Evolutionary conservation across 2,888 invertebrate species (phyloP).

Genomic region (Melieria picta): DNA sequence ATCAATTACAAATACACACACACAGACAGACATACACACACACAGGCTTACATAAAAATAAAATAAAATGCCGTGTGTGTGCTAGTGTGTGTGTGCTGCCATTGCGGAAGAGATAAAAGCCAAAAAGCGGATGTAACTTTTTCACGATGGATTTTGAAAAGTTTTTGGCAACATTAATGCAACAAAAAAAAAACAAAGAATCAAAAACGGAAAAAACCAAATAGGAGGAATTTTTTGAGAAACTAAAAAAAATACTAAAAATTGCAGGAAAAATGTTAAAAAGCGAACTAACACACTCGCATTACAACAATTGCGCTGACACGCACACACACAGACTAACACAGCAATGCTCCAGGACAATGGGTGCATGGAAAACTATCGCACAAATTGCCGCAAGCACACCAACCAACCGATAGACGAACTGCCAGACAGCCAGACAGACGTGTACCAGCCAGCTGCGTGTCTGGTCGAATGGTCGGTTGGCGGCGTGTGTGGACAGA

Average conservation of each 20-base stretch:
- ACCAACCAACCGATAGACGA: no score
- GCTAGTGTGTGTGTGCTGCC: constrained; percentile 4
- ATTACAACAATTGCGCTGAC: constrained; percentile 17
- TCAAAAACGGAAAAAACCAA: neutral
- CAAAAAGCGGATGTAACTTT: constrained; percentile 33
- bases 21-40: constrained; percentile 16
- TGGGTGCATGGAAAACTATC: no score
- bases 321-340: neutral
- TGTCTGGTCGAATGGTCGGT: no score
- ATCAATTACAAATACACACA: constrained; percentile 42
- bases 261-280: neutral
- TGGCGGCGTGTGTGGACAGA: neutral
- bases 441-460: no score
- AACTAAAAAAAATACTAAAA: neutral
- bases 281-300: constrained; percentile 8
- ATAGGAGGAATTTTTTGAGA: neutral
- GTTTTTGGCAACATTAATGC: constrained; percentile 22
- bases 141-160: constrained; percentile 30
- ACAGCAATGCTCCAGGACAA: no score
- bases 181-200: neutral
- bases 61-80: neutral
- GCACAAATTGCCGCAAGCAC: no score
- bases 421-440: no score
- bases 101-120: constrained; percentile 30
- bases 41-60: constrained; percentile 7